These are phyloP conservation scores for Mustela nigripes DNA, from an alignment of 2,113 vertebrate genomes.

Conservation along the genomic window DNA sequence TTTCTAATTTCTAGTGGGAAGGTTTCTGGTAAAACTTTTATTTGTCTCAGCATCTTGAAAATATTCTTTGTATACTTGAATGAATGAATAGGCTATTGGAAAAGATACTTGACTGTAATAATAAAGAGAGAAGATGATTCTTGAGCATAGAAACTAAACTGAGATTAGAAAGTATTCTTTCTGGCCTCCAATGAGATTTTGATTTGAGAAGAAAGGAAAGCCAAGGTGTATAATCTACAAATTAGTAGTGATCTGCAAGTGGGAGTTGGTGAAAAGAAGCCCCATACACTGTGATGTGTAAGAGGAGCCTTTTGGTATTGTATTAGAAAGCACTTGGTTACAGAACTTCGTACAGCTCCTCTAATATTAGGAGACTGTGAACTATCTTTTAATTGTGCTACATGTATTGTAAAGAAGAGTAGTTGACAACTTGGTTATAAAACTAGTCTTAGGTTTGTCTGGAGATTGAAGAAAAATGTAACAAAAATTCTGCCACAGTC, in stretches of 20 bases:
- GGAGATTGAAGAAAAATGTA: not conserved
- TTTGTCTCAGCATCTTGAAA: not conserved
- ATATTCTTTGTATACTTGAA: conserved; percentile 2
- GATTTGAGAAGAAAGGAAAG: conserved; percentile 24
- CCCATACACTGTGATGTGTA: not conserved
- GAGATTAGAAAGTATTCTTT: not conserved
- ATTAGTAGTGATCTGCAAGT: not conserved
- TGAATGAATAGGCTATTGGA: not conserved
- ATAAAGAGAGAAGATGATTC: not conserved
- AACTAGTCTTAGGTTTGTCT: not conserved
- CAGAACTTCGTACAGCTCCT: not conserved
- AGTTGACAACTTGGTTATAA: not conserved
- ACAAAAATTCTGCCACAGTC: not conserved
- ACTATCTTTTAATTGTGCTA: not conserved
- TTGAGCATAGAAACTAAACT: not conserved
- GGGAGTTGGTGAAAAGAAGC: not conserved
- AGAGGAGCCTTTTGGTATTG: not conserved
- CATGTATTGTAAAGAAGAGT: not conserved
- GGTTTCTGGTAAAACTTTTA: not conserved
- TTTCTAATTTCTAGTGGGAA: not conserved
- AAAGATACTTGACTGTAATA: conserved; percentile 1
- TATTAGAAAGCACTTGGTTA: conserved; percentile 3
- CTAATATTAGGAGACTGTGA: not conserved
- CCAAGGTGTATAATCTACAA: not conserved
- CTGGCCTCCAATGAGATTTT: conserved; percentile 6